Percentiles rank a stretch among this genome's conserved stretches.
Evolutionary conservation across 2,888 invertebrate species (phyloP).

Genomic region (Chrysolina oricalcia): DNA sequence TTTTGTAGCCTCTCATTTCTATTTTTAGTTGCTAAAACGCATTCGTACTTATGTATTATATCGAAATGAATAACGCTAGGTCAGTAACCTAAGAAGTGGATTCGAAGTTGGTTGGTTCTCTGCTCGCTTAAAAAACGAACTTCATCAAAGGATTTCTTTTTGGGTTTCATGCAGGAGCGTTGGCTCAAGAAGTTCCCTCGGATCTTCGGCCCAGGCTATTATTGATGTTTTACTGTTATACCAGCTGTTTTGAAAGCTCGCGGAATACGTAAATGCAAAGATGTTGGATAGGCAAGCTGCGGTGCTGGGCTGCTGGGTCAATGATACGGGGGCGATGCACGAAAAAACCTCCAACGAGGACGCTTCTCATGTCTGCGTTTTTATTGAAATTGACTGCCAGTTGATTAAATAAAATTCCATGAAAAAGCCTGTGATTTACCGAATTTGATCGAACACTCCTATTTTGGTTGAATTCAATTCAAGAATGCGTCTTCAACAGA

Average conservation of each 20-base stretch:
- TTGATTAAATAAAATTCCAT: too few species aligned
- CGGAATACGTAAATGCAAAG: neutral
- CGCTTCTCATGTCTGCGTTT: too few species aligned
- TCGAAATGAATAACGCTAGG: constrained; percentile 38
- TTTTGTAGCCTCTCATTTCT: constrained; percentile 26
- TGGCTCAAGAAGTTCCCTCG: constrained; percentile 1
- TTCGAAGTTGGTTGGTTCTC: constrained; percentile 31
- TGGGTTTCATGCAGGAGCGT: neutral
- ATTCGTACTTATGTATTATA: constrained; percentile 30
- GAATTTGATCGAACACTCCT: too few species aligned
- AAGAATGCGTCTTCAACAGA: too few species aligned
- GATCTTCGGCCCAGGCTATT: neutral
- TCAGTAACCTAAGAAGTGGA: constrained; percentile 41
- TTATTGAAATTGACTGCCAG: too few species aligned
- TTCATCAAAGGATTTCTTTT: neutral
- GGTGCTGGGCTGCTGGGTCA: constrained; percentile 2
- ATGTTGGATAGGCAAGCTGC: neutral
- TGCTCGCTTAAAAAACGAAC: constrained; percentile 19
- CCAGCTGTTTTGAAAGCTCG: constrained; percentile 1
- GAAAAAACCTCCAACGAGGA: too few species aligned
- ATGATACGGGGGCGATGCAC: neutral
- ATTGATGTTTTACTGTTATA: constrained; percentile 12
- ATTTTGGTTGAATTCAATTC: too few species aligned
- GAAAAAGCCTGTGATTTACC: too few species aligned
- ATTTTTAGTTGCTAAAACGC: constrained; percentile 40